phyloP scores from a whole-genome alignment of 2,888 invertebrate species.

The Scaptomyza cyrtandrae region DNA sequence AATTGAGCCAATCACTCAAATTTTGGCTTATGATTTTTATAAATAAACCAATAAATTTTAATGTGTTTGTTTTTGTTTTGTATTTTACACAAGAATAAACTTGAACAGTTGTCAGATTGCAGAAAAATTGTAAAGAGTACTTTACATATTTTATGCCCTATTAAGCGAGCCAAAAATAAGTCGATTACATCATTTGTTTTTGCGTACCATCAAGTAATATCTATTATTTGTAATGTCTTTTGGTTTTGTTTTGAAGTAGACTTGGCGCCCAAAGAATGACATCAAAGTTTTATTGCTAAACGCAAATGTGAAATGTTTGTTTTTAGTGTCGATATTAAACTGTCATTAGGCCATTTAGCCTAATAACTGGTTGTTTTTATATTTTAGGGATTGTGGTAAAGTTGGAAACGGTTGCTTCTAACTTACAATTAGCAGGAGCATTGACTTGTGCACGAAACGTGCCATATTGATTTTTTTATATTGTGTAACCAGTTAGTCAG shows the following conservation, averaged over 20 bases:
- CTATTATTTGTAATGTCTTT: slow-evolving; percentile 3
- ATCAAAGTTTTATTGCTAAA: slow-evolving; percentile 13
- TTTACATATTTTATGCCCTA: not conserved
- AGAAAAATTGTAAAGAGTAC: not conserved
- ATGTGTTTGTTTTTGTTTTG: slow-evolving; percentile 1
- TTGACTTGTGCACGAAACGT: slow-evolving; percentile 47
- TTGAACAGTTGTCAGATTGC: not conserved
- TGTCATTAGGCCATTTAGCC: slow-evolving; percentile 41
- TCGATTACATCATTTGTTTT: not conserved
- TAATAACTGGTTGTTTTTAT: slow-evolving; percentile 33
- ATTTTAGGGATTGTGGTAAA: not conserved
- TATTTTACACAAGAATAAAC: not conserved
- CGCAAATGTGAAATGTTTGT: slow-evolving; percentile 44
- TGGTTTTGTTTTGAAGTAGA: not conserved
- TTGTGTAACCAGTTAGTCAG: slow-evolving; percentile 35
- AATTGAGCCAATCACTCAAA: slow-evolving; percentile 12
- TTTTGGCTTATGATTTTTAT: not conserved
- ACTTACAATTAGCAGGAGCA: slow-evolving; percentile 49
- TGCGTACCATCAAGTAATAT: not conserved
- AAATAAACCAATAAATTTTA: slow-evolving; percentile 3
- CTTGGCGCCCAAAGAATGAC: not conserved
- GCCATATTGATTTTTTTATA: slow-evolving; percentile 66
- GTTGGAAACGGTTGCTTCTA: not conserved
- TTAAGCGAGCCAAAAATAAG: not conserved
- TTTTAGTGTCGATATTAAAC: slow-evolving; percentile 38